Evolutionary conservation across 2,797 vertebrate genomes (phyloP).

Genomic region (Steatocranus sp.): DNA sequence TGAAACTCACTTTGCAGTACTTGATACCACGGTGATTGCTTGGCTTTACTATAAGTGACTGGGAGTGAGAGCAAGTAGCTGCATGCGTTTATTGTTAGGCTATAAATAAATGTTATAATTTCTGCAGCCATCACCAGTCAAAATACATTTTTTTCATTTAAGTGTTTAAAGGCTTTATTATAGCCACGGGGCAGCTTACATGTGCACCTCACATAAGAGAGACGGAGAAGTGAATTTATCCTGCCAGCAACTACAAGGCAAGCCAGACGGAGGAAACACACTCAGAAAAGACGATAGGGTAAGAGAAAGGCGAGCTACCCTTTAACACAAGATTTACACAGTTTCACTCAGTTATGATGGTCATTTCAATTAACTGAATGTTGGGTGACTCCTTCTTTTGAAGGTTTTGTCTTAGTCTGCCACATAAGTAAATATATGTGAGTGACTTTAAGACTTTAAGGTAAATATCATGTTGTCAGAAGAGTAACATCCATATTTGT

Average conservation of each 20-base stretch:
- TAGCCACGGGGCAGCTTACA: constrained; percentile 43
- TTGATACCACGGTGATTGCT: not conserved
- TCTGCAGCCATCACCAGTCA: constrained; percentile 24
- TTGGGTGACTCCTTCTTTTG: not conserved
- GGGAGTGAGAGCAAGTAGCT: not conserved
- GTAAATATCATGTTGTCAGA: not conserved
- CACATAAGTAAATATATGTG: not conserved
- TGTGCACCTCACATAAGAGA: constrained; percentile 34
- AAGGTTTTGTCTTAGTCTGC: not conserved
- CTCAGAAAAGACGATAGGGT: not conserved
- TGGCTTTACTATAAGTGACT: not conserved
- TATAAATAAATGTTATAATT: constrained; percentile 51
- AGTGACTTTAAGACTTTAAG: not conserved
- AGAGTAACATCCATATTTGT: constrained; percentile 11
- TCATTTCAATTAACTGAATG: not conserved
- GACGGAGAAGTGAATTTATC: constrained; percentile 36
- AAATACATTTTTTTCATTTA: constrained; percentile 21
- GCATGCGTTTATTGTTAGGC: constrained; percentile 16
- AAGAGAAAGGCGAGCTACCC: not conserved
- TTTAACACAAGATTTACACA: not conserved
- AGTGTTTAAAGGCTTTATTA: constrained; percentile 49
- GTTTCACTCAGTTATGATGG: not conserved
- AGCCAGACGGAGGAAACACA: not conserved
- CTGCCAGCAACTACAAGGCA: constrained; percentile 31
- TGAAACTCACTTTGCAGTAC: constrained; percentile 1